Evolutionary conservation across 2,113 vertebrate genomes (phyloP).

Genomic region (Dromiciops gliroides): DNA sequence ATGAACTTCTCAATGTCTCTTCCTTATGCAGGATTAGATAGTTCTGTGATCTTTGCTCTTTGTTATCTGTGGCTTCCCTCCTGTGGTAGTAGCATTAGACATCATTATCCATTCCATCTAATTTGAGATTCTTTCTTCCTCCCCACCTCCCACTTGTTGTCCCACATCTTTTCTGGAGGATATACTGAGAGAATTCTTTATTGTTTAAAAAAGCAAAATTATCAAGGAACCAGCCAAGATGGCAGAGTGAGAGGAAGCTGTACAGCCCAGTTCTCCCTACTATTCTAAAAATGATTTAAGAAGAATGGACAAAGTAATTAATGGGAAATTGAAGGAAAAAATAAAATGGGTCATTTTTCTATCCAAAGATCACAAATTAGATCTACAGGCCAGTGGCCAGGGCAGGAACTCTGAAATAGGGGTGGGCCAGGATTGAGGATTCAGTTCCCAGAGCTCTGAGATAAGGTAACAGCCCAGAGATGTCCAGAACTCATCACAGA

Average conservation of each 20-base stretch:
- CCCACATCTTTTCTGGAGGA: background rate
- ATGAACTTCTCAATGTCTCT: background rate
- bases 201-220: background rate
- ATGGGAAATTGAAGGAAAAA: background rate
- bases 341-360: background rate
- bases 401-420: background rate
- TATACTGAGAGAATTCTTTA: background rate
- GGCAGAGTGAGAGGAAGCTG: background rate
- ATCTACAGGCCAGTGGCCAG: background rate
- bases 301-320: background rate
- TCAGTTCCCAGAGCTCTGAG: background rate
- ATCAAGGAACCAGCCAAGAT: background rate
- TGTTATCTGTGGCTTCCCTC: background rate
- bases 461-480: background rate
- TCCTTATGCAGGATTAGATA: background rate
- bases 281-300: background rate
- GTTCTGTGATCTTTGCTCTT: background rate
- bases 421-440: background rate
- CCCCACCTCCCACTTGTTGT: background rate
- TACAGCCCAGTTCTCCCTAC: background rate
- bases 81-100: background rate
- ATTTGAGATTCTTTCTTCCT: background rate
- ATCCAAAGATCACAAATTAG: background rate
- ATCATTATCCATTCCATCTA: background rate
- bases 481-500: background rate